phyloP scores from a whole-genome alignment of 2,797 vertebrate species.

The Stomatorhinus walkeri region DNA sequence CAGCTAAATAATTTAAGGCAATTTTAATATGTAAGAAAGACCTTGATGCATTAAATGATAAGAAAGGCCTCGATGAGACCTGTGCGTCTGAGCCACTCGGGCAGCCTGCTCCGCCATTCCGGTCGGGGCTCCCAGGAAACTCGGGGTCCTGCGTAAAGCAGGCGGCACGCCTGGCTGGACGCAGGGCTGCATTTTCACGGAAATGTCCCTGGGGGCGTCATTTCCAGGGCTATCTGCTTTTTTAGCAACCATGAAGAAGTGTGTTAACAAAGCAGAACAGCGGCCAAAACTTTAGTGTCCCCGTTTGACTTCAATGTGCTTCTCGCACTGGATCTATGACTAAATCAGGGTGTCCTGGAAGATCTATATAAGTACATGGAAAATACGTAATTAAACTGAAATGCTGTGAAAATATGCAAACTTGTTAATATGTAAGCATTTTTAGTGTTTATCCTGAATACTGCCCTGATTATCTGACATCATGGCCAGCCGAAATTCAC shows the following conservation, averaged over 20 bases:
- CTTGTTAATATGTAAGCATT: constrained; percentile 5
- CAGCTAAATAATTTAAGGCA: constrained; percentile 4
- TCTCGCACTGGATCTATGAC: background rate
- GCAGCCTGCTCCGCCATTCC: background rate
- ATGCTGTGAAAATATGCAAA: constrained; percentile 1
- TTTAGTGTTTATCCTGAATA: background rate
- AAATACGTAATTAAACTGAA: constrained; percentile 7
- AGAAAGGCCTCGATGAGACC: background rate
- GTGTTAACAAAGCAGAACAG: constrained; percentile 12
- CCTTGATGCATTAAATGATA: constrained; percentile 24
- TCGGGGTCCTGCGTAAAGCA: background rate
- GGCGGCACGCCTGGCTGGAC: background rate
- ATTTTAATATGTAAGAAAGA: constrained; percentile 12
- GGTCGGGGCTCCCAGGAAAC: background rate
- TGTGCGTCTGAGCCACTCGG: background rate
- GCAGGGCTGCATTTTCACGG: background rate
- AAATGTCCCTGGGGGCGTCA: background rate
- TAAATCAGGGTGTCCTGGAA: constrained; percentile 6
- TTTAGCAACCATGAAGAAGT: background rate
- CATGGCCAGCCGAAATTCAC: background rate
- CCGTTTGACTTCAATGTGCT: background rate
- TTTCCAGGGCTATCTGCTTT: constrained; percentile 1
- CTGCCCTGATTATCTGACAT: background rate
- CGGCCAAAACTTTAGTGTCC: background rate
- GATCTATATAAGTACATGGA: background rate